A percentile compares a stretch with the other conserved stretches of the same genome.
Evolutionary conservation across 2,888 invertebrate genomes (phyloP).

Genomic region (Cheilosia scutellata): DNA sequence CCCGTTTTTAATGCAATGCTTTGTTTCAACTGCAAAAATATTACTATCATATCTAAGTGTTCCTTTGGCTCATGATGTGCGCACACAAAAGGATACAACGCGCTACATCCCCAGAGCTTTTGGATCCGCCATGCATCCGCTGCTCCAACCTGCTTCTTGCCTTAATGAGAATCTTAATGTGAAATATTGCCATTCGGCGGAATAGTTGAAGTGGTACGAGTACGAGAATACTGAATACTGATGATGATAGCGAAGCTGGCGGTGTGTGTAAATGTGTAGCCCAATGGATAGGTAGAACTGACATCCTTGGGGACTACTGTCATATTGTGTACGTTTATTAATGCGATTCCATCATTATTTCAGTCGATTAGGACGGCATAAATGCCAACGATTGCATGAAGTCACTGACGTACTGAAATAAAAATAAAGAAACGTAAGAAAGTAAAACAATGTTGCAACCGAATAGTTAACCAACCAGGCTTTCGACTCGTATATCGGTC

Average conservation of each 20-base stretch:
- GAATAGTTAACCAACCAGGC: too few species aligned
- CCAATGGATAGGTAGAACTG: slow-evolving; percentile 40
- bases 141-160: slow-evolving; percentile 73
- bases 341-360: slow-evolving; percentile 56
- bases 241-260: slow-evolving; percentile 20
- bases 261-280: slow-evolving; percentile 11
- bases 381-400: slow-evolving; percentile 19
- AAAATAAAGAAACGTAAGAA: neutral
- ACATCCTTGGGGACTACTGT: slow-evolving; percentile 65
- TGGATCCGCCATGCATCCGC: slow-evolving; percentile 66
- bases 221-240: neutral
- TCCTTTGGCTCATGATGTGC: slow-evolving; percentile 76
- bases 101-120: slow-evolving; percentile 71
- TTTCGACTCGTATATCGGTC: too few species aligned
- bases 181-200: slow-evolving; percentile 71
- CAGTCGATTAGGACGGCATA: slow-evolving; percentile 58
- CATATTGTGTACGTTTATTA: slow-evolving; percentile 61
- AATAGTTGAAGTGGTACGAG: slow-evolving; percentile 28
- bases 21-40: slow-evolving; percentile 76
- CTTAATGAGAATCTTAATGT: slow-evolving; percentile 76
- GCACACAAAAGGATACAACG: slow-evolving; percentile 74
- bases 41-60: slow-evolving; percentile 76
- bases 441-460: too few species aligned
- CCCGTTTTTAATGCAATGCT: slow-evolving; percentile 75
- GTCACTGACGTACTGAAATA: neutral